Evolutionary conservation across 2,797 vertebrate genomes (phyloP).

Genomic region (Brotula barbata): DNA sequence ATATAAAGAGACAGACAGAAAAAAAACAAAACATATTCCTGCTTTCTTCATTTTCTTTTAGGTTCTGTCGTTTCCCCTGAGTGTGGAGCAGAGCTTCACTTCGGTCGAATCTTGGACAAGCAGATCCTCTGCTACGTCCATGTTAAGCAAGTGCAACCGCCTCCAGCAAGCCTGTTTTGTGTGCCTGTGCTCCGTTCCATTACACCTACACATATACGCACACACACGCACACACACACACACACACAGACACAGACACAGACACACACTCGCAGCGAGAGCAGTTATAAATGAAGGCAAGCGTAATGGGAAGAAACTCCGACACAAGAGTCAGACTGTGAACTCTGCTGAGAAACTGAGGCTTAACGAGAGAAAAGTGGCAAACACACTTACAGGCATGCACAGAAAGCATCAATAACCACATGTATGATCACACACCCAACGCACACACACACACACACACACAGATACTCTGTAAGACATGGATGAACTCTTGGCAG

Average conservation of each 20-base stretch:
- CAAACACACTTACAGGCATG: background rate
- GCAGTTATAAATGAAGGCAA: slow-evolving; percentile 67
- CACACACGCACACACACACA: slow-evolving; percentile 25
- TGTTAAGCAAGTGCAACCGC: slow-evolving; percentile 46
- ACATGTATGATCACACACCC: background rate
- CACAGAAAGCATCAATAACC: background rate
- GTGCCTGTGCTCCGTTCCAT: slow-evolving; percentile 52
- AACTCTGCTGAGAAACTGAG: slow-evolving; percentile 14
- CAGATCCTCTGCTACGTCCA: slow-evolving; percentile 16
- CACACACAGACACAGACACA: slow-evolving; percentile 52
- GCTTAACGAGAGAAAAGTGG: slow-evolving; percentile 33
- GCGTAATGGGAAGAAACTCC: slow-evolving; percentile 53
- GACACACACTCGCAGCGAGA: slow-evolving; percentile 60
- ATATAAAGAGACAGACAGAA: background rate
- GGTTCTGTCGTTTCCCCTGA: background rate
- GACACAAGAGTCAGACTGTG: slow-evolving; percentile 35
- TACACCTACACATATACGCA: slow-evolving; percentile 62
- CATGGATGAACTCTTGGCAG: slow-evolving; percentile 22
- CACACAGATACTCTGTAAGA: slow-evolving; percentile 9
- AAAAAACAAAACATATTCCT: too few species aligned
- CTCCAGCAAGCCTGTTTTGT: slow-evolving; percentile 55
- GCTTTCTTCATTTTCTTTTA: background rate
- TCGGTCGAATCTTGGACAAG: slow-evolving; percentile 14
- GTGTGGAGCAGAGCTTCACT: slow-evolving; percentile 13
- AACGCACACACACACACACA: background rate